A percentile compares a stretch with the other conserved stretches of the same genome.
Evolutionary conservation across 2,888 invertebrate genomes (phyloP).

Genomic region (Noctua janthina): DNA sequence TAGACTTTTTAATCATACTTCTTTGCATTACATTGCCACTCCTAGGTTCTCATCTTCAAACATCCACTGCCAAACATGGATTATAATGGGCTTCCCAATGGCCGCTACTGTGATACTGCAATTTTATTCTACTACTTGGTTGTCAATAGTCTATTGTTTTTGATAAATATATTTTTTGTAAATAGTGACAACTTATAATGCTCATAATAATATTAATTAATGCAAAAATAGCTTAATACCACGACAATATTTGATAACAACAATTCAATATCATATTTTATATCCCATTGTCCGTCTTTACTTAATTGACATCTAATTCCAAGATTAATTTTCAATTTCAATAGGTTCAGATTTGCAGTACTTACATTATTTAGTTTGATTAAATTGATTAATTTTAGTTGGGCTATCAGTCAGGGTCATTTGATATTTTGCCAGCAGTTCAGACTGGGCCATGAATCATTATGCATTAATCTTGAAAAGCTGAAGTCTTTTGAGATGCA

Average conservation of each 20-base stretch:
- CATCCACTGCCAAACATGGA: slow-evolving; percentile 7
- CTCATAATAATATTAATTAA: background rate
- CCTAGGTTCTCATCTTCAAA: slow-evolving; percentile 5
- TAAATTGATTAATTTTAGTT: slow-evolving; percentile 39
- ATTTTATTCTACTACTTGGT: slow-evolving; percentile 18
- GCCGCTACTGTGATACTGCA: background rate
- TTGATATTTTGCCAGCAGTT: slow-evolving; percentile 80
- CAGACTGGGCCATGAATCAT: slow-evolving; percentile 78
- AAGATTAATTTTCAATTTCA: slow-evolving; percentile 8
- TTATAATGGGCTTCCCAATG: slow-evolving; percentile 17
- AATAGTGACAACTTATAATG: slow-evolving; percentile 3
- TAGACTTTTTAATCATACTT: background rate
- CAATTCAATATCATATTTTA: slow-evolving; percentile 13
- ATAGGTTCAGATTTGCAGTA: slow-evolving; percentile 13
- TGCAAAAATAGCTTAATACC: slow-evolving; percentile 5
- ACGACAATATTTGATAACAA: slow-evolving; percentile 7
- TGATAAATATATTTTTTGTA: slow-evolving; percentile 1
- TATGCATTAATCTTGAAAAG: slow-evolving; percentile 71
- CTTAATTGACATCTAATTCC: slow-evolving; percentile 11
- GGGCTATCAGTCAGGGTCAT: slow-evolving; percentile 73
- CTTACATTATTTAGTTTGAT: background rate
- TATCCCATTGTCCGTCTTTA: background rate
- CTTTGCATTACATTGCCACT: background rate
- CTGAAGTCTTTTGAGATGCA: slow-evolving; percentile 66
- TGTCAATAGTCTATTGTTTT: slow-evolving; percentile 23